A percentile compares a stretch with the other conserved stretches of the same genome.
phyloP scores from a whole-genome alignment of 1,140 invertebrate genomes.

The Eufriesea mexicana region DNA sequence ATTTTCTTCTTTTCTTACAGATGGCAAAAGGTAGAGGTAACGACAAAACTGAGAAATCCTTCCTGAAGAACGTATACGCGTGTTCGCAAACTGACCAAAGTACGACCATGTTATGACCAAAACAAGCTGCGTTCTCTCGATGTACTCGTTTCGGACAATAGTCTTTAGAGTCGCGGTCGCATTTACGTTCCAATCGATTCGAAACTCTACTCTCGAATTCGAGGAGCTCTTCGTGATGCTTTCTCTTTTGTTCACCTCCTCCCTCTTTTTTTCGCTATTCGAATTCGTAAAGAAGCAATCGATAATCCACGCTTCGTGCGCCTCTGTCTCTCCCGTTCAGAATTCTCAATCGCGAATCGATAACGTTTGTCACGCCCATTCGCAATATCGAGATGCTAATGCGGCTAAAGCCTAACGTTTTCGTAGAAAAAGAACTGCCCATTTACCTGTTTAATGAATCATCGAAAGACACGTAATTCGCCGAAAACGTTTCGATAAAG shows the following conservation, averaged over 20 bases:
- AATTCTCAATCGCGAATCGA: conserved; percentile 43
- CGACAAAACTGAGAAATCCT: no score
- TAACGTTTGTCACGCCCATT: conserved; percentile 15
- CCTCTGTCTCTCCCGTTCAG: background rate
- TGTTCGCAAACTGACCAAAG: background rate
- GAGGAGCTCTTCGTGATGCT: background rate
- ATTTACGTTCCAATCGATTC: background rate
- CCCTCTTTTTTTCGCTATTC: background rate
- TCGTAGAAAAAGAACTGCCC: background rate
- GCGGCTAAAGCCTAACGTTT: background rate
- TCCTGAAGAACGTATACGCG: background rate
- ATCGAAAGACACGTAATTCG: background rate
- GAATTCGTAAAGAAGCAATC: conserved; percentile 3
- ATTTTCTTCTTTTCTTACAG: no score
- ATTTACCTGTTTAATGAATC: background rate
- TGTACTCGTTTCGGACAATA: background rate
- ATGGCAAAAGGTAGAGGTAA: no score
- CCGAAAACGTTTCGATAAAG: background rate
- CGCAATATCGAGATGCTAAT: background rate
- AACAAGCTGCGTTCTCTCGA: background rate
- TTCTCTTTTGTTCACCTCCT: background rate
- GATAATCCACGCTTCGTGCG: background rate
- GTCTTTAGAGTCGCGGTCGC: background rate
- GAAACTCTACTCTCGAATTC: background rate
- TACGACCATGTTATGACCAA: background rate